phyloP scores from a whole-genome alignment of 2,113 vertebrate species.

The Marmota monax region DNA sequence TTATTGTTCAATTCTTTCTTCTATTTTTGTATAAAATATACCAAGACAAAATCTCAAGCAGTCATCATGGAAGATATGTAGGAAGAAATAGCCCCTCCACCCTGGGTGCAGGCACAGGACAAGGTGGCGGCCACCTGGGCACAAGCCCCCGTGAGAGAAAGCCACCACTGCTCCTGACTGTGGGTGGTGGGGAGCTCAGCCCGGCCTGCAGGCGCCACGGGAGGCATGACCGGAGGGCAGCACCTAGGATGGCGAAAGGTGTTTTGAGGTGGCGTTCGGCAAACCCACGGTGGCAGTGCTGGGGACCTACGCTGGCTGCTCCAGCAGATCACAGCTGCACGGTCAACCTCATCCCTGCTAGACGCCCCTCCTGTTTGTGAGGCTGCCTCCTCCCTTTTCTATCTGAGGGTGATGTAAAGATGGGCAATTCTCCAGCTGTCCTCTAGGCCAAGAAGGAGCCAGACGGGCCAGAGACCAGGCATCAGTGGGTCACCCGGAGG shows the following conservation, averaged over 20 bases:
- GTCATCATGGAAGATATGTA: not conserved
- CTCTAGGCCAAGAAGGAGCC: rapidly evolving
- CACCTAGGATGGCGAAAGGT: too few species aligned
- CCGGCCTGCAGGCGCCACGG: rapidly evolving
- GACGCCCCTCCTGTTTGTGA: rapidly evolving
- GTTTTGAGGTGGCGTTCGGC: rapidly evolving
- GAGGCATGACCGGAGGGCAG: too few species aligned
- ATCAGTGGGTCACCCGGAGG: not conserved
- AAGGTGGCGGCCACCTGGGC: rapidly evolving
- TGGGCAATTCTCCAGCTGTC: rapidly evolving
- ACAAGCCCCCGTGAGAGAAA: rapidly evolving
- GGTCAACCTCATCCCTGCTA: not conserved
- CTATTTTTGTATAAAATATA: not conserved
- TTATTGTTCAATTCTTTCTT: not conserved
- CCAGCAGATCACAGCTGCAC: rapidly evolving
- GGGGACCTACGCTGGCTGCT: rapidly evolving
- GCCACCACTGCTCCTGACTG: not conserved
- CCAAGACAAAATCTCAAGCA: too few species aligned
- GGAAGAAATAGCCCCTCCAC: not conserved
- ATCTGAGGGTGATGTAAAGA: rapidly evolving
- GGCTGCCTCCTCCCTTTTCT: not conserved
- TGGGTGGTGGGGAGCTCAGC: not conserved
- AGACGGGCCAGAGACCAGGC: too few species aligned
- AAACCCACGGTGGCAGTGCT: rapidly evolving
- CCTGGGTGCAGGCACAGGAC: not conserved